Evolutionary conservation across 1,140 invertebrate species (phyloP).

Genomic region (Pomacea maculata): DNA sequence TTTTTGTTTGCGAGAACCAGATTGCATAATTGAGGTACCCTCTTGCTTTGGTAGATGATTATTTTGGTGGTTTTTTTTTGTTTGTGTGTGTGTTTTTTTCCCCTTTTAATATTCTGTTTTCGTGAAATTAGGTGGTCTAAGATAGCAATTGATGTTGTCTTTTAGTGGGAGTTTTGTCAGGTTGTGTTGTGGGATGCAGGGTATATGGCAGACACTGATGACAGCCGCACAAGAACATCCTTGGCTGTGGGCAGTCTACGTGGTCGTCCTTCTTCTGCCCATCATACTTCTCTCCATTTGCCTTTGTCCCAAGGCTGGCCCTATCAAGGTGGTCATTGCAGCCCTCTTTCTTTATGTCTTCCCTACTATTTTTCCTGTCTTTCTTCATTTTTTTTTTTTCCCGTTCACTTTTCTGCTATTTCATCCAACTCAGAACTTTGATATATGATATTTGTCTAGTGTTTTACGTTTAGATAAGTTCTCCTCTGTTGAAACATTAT

Average conservation of each 20-base stretch:
- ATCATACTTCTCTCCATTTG: conserved; percentile 78
- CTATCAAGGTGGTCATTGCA: conserved; percentile 45
- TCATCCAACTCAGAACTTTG: no score
- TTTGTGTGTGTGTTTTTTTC: background rate
- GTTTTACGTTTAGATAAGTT: no score
- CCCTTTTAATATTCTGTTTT: background rate
- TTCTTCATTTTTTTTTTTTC: background rate
- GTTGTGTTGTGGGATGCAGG: conserved; percentile 32
- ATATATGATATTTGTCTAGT: no score
- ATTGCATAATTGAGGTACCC: no score
- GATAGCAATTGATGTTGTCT: background rate
- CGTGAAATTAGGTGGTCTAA: background rate
- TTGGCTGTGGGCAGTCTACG: conserved; percentile 87
- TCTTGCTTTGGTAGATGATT: background rate
- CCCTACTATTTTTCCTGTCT: background rate
- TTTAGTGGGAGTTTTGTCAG: conserved; percentile 3
- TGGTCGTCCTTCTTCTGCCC: conserved; percentile 80
- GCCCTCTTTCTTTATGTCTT: conserved; percentile 9
- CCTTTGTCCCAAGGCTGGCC: conserved; percentile 50
- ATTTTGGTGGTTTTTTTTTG: background rate
- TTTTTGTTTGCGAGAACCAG: no score
- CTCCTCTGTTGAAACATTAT: background rate
- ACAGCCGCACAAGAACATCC: conserved; percentile 83
- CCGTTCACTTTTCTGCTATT: no score
- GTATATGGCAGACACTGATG: conserved; percentile 40